phyloP scores from a whole-genome alignment of 2,888 invertebrate genomes.

The Catocala fraxini region DNA sequence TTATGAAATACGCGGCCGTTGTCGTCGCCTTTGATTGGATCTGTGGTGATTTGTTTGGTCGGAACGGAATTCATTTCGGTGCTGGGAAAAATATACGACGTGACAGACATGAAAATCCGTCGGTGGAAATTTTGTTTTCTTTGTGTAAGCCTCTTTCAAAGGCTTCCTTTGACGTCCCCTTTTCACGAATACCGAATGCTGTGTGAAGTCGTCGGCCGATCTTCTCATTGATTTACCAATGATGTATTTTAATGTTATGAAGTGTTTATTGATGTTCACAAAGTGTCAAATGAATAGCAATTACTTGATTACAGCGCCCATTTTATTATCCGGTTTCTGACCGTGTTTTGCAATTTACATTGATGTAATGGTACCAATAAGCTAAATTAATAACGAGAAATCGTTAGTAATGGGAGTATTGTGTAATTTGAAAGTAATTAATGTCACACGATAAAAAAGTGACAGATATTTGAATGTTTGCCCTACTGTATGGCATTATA shows the following conservation, averaged over 20 bases:
- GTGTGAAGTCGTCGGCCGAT: constrained; percentile 57
- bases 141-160: constrained; percentile 67
- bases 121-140: constrained; percentile 70
- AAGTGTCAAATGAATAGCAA: background rate
- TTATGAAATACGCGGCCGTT: constrained; percentile 54
- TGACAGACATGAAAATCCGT: constrained; percentile 78
- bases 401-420: too few species aligned
- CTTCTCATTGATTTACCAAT: constrained; percentile 52
- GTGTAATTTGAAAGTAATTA: too few species aligned
- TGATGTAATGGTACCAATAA: too few species aligned
- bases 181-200: constrained; percentile 53
- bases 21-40: constrained; percentile 71
- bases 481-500: too few species aligned
- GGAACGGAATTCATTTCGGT: constrained; percentile 71
- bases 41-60: constrained; percentile 74
- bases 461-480: too few species aligned
- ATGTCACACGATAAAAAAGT: too few species aligned
- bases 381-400: too few species aligned
- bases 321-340: background rate
- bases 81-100: constrained; percentile 65
- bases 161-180: constrained; percentile 61
- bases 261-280: constrained; percentile 18
- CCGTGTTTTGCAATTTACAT: background rate
- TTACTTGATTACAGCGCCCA: background rate
- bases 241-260: constrained; percentile 39